phyloP scores from a whole-genome alignment of 2,113 vertebrate species.

The Vulpes vulpes region DNA sequence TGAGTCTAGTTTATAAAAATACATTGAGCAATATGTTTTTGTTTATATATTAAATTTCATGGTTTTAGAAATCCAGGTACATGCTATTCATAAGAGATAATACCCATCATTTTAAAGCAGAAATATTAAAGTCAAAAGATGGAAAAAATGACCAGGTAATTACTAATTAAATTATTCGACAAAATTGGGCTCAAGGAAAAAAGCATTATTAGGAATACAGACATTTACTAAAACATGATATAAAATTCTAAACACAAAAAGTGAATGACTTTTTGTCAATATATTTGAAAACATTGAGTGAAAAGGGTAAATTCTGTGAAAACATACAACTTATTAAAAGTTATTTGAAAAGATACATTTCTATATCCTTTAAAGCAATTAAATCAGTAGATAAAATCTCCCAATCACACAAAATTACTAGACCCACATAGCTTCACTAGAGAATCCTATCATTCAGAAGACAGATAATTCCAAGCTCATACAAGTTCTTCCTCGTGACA shows the following conservation, averaged over 20 bases:
- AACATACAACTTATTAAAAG: not conserved
- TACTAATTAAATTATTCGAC: not conserved
- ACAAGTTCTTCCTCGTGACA: not conserved
- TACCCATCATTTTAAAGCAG: not conserved
- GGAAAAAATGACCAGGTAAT: not conserved
- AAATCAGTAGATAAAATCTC: not conserved
- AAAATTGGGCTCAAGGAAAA: not conserved
- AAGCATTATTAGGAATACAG: not conserved
- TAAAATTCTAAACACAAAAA: not conserved
- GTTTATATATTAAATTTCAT: not conserved
- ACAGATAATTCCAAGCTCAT: not conserved
- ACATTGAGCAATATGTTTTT: not conserved
- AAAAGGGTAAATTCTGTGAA: not conserved
- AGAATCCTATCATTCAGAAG: not conserved
- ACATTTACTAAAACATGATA: not conserved
- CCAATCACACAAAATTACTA: not conserved
- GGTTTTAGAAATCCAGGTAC: not conserved
- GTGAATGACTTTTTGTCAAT: not conserved
- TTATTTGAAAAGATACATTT: not conserved
- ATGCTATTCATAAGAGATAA: not conserved
- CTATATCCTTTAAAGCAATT: not conserved
- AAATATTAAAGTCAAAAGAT: not conserved
- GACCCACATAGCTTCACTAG: not conserved
- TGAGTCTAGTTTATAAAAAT: not conserved
- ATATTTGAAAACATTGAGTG: not conserved